Evolutionary conservation across 2,888 invertebrate genomes (phyloP), one percentile per base, ranked within the genome.

Genomic region (Plebejus argus): DNA sequence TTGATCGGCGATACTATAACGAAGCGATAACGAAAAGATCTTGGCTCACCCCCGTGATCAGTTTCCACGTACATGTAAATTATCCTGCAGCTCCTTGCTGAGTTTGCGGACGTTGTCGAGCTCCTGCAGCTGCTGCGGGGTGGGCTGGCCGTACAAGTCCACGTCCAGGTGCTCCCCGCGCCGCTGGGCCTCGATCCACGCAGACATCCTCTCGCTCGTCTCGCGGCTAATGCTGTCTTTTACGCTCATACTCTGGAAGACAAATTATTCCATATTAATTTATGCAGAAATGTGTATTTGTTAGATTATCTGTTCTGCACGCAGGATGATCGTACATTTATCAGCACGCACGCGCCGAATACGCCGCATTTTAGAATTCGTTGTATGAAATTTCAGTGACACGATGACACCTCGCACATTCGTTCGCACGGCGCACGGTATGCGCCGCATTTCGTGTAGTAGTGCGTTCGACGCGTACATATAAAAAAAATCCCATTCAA

Each of bases 1-100:
- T 28, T 28, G 28, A 28, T 28, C 28, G 28, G 28, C 28, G 28
- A 28, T 28, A 2, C 28, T 2, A 28, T 28, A 28, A 28, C 28
- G 2, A 28, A 28, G 28, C 28, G 28, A 28, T 28, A 28, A 28
- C 28, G 28, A 28, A 28, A 28, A 28, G 1, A 28, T 28, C 2
- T 28, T 28, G 2, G 28, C 28, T 28, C 28, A 28, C 28, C 28
- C 28, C 28, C n/a, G n/a, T n/a, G 28, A 28, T 53, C 18, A 49
- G 15, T 49, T 49, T 61, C 10, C n/a, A 84, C 88, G 84, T 70
- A 92, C 92, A 15, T 89, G 87, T 33, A 94, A 82, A 71, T 92
- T 93, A 12, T 90, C 90, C 83, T 94, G 93, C 15, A 94, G 79
- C 78, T 94, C 92, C 77, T 88, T 86, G 83, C 92, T 94, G 3